Base-by-base conservation (phyloP, 2,113 vertebrate genomes). In the Ageneiosus marmoratus region DNA sequence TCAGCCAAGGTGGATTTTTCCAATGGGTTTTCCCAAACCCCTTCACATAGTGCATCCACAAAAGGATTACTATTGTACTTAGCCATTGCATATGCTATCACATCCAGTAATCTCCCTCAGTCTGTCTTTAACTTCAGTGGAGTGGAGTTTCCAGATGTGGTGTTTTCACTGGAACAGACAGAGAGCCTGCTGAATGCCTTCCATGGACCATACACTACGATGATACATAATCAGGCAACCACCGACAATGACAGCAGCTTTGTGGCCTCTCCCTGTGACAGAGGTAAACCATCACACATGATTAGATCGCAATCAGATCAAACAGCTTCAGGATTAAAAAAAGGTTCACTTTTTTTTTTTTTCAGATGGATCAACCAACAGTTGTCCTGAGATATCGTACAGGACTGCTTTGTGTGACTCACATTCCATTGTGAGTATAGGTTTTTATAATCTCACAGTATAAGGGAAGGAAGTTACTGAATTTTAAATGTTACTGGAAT, bases 131-230 rank as follows among this genome's bases (percentile, higher is more conserved):
- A 15, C 58, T 77, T 13, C 80, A 91, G 90, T 75, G 88, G 70
- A 1, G 85, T 85, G 16, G 87, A 88, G 86, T 80, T 87, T n/a
- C 18, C 88, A 34, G 81, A 85, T 48, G 80, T 88, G 53, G 55
- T 86, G 51, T 86, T 91, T 83, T 89, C 90, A 76, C 65, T 90
- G 70, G 83, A 88, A 34, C 88, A 89, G 79, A 86, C 75, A 63
- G n/a, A 89, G 16, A 2, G 13, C 50, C 51, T 73, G 29, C 67
- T 85, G 76, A 89, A 75, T 51, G 60, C 34, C 29, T 50, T 48
- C 18, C 6, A 15, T 27, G 5, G 41, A 32, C 29, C 69, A 29
- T 16, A 34, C 16, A 70, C 34, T 53, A 29, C 22, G 51, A 44
- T 20, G 18, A 34, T 51, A 65, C 32, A n/a, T 10, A 79, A 10